Base-by-base conservation (phyloP, 1,140 invertebrate genomes). In the Adoxophyes honmai region DNA sequence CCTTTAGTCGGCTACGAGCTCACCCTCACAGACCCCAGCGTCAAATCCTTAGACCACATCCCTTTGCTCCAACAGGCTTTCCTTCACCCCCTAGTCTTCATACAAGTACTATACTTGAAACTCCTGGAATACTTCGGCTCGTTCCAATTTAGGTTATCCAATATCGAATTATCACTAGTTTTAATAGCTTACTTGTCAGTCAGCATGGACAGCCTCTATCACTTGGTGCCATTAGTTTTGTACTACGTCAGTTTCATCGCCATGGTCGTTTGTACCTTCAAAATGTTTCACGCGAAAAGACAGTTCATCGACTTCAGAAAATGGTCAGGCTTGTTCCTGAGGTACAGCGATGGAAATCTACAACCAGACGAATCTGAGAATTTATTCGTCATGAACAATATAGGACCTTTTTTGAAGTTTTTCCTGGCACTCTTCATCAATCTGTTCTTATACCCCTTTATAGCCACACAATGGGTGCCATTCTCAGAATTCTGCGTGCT, bases 401-500 rank as follows among this genome's bases (percentile, higher is more conserved):
- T 96, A 15, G 93, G 93, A 37, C 95, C 95, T 0, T 96, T 95
- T 67, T 84, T 93, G 21, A 92, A 95, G 35, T 97, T 94, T 81
- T 96, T 97, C 70, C 70, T 94, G 11, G 91, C 94, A 0, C 81
- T 97, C 6, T 89, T 96, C 1, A 68, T 94, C 0, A 95, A 96
- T 88, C 86, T 96, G 10, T 90, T 95, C 28, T 89, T 95, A 0
- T 96, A 95, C 77, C 95, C 95, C 0, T 78, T 96, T 11, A 93
- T 96, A 42, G 91, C 94, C 4, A 92, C 93, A 13, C 91, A 93
- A 39, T 95, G 94, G 91, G 92, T 95, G 2, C 94, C 94, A 0
- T 94, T 96, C 72, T 96, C 95, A 0, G 96, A 97, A 79, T 91
- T 97, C 11, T 94, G 94, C 7, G 91, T 96, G 1, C 72, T 96